A percentile compares a stretch with the other conserved stretches of the same genome.
Evolutionary conservation across 2,113 vertebrate genomes (phyloP).

Genomic region (Pelmatolapia mariae): DNA sequence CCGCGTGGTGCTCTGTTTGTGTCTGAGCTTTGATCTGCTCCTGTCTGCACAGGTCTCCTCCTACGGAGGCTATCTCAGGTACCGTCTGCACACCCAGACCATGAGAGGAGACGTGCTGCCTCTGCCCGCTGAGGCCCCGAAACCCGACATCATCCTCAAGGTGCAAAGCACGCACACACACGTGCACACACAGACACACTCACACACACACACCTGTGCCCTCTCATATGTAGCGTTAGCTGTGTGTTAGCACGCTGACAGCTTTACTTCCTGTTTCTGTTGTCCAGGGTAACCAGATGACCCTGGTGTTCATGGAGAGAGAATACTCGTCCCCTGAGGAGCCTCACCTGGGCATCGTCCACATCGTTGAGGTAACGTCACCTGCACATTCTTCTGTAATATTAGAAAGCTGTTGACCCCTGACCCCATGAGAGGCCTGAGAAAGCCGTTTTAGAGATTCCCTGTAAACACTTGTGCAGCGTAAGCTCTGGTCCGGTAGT

Average conservation of each 20-base stretch:
- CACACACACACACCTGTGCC: background rate
- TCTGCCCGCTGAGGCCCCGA: slow-evolving; percentile 77
- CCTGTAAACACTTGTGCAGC: background rate
- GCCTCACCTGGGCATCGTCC: slow-evolving; percentile 73
- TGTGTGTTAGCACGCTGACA: background rate
- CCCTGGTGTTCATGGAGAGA: slow-evolving; percentile 83
- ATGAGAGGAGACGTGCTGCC: slow-evolving; percentile 84
- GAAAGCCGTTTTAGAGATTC: background rate
- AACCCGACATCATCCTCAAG: slow-evolving; percentile 89
- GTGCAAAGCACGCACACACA: background rate
- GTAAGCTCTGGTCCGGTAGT: background rate
- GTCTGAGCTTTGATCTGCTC: background rate
- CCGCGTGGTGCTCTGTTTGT: background rate
- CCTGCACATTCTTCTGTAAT: background rate
- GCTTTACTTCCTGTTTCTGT: background rate
- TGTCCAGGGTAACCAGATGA: slow-evolving; percentile 94
- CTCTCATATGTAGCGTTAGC: background rate
- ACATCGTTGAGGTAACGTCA: slow-evolving; percentile 85
- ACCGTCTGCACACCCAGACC: slow-evolving; percentile 81
- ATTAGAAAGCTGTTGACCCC: background rate
- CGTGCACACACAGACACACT: rapidly evolving
- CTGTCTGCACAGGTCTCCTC: slow-evolving; percentile 80
- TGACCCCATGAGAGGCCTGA: background rate
- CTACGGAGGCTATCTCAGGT: slow-evolving; percentile 84
- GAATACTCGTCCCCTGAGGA: slow-evolving; percentile 78